Evolutionary conservation across 2,113 vertebrate species (phyloP).

Genomic region (Xenus cinereus): DNA sequence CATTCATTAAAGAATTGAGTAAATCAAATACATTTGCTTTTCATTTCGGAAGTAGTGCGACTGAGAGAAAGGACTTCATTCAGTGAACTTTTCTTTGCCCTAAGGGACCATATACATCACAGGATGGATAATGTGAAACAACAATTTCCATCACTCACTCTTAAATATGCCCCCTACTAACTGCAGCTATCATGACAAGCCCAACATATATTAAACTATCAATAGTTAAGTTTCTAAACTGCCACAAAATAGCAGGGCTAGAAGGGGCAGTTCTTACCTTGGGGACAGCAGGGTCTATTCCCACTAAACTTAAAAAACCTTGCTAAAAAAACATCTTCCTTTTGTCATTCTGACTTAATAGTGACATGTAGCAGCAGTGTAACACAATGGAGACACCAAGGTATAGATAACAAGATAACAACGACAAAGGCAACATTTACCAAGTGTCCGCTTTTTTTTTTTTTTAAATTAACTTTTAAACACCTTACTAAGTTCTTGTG

Average conservation of each 20-base stretch:
- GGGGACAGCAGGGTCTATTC: not conserved
- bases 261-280: not conserved
- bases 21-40: constrained; percentile 23
- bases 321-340: not conserved
- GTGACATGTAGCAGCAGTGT: not conserved
- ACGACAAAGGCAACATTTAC: not conserved
- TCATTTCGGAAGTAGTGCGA: not conserved
- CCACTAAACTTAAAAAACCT: not conserved
- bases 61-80: not conserved
- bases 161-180: not conserved
- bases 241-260: not conserved
- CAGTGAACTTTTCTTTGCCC: not conserved
- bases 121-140: not conserved
- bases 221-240: not conserved
- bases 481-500: not conserved
- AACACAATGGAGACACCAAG: not conserved
- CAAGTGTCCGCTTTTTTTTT: not conserved
- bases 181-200: not conserved
- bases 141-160: not conserved
- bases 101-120: not conserved
- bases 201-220: not conserved
- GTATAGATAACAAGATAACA: not conserved
- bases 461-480: not conserved
- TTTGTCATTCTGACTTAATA: not conserved
- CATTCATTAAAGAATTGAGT: not conserved